Percentiles rank a stretch among this genome's conserved stretches.
Evolutionary conservation across 2,888 invertebrate genomes (phyloP).

Genomic region (Ormia ochracea): DNA sequence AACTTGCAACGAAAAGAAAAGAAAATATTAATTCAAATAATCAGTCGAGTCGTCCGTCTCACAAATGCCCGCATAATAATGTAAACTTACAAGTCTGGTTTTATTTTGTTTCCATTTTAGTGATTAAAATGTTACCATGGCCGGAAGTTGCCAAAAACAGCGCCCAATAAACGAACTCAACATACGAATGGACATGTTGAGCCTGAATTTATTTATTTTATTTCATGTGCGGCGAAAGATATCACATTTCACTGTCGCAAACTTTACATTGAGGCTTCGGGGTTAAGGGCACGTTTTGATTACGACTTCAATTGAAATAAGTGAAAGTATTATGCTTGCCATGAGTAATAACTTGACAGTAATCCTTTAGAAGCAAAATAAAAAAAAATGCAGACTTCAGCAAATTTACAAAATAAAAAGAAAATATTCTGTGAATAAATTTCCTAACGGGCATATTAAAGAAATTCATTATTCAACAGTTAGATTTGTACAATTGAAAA

Average conservation of each 20-base stretch:
- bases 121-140: constrained; percentile 34
- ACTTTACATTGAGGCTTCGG: neutral
- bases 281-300: neutral
- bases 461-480: too few species aligned
- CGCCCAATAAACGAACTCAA: constrained; percentile 3
- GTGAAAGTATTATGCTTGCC: too few species aligned
- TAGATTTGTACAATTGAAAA: too few species aligned
- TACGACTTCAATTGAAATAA: too few species aligned
- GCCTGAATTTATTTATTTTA: neutral
- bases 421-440: too few species aligned
- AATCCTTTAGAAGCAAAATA: too few species aligned
- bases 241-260: neutral
- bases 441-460: too few species aligned
- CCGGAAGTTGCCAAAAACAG: constrained; percentile 40
- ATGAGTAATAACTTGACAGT: too few species aligned
- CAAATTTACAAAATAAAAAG: too few species aligned
- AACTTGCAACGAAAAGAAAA: constrained; percentile 42
- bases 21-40: constrained; percentile 16
- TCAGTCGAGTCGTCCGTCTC: neutral
- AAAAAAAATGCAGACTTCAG: too few species aligned
- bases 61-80: constrained; percentile 29
- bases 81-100: constrained; percentile 27
- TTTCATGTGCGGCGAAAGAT: neutral
- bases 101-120: constrained; percentile 1
- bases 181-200: neutral